A percentile compares a stretch with the other conserved stretches of the same genome.
Evolutionary conservation across 2,888 invertebrate species (phyloP).

Genomic region (Polymixis flavicincta): DNA sequence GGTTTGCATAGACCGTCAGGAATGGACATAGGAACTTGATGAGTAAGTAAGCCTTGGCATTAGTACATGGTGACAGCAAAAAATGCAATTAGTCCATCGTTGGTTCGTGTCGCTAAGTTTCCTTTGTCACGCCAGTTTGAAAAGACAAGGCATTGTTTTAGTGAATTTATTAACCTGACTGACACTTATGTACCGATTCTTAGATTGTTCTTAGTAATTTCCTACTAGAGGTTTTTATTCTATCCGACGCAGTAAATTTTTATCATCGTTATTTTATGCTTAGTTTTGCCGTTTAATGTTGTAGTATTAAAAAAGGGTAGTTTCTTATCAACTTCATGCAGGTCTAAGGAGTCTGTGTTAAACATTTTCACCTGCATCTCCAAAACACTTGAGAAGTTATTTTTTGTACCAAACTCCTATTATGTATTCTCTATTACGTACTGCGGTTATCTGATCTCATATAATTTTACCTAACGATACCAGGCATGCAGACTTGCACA

Average conservation of each 20-base stretch:
- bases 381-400: constrained; percentile 28
- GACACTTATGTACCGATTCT: constrained; percentile 74
- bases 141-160: constrained; percentile 86
- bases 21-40: constrained; percentile 88
- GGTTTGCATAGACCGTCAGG: constrained; percentile 85
- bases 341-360: constrained; percentile 1
- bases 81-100: constrained; percentile 87
- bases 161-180: constrained; percentile 83
- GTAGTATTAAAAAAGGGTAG: constrained; percentile 9
- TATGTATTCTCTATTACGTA: constrained; percentile 46
- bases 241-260: constrained; percentile 44
- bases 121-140: constrained; percentile 87
- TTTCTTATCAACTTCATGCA: constrained; percentile 18
- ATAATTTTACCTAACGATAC: constrained; percentile 70
- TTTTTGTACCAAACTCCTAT: constrained; percentile 20
- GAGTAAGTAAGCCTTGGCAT: constrained; percentile 89
- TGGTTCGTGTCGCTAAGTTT: constrained; percentile 82
- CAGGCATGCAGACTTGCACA: constrained; percentile 76
- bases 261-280: constrained; percentile 31
- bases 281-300: constrained; percentile 14
- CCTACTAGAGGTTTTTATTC: constrained; percentile 52
- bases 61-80: constrained; percentile 84
- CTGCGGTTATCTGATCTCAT: constrained; percentile 64
- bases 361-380: constrained; percentile 18
- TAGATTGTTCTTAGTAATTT: constrained; percentile 63